These are phyloP conservation scores for Ctenopoma kingsleyae DNA, from an alignment of 2,797 vertebrate species.

Conservation along the genomic window DNA sequence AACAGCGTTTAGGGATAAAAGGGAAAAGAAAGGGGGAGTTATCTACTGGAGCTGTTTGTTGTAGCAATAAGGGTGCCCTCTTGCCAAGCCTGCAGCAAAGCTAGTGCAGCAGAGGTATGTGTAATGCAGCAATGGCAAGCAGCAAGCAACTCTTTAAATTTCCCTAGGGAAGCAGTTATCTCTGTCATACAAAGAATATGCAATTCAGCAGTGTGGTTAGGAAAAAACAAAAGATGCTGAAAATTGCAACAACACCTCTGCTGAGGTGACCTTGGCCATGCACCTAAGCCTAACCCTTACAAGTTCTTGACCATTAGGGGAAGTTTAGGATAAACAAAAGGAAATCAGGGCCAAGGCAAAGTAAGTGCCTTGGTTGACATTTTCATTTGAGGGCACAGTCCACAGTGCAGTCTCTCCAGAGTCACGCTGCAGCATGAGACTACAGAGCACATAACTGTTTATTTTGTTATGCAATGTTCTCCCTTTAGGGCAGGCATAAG, in stretches of 20 bases:
- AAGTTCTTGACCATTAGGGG: slow-evolving; percentile 20
- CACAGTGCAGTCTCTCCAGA: slow-evolving; percentile 46
- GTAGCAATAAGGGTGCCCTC: slow-evolving; percentile 48
- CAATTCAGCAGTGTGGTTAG: slow-evolving; percentile 40
- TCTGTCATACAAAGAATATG: slow-evolving; percentile 34
- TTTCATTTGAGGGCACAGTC: slow-evolving; percentile 68
- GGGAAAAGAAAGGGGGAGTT: neutral
- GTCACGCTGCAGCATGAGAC: slow-evolving; percentile 73
- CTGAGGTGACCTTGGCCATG: slow-evolving; percentile 38
- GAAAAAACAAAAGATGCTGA: slow-evolving; percentile 30
- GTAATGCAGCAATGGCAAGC: slow-evolving; percentile 48
- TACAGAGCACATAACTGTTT: slow-evolving; percentile 68
- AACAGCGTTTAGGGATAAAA: slow-evolving; percentile 5
- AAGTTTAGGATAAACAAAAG: slow-evolving; percentile 58
- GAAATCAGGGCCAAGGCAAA: slow-evolving; percentile 44
- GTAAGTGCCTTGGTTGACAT: slow-evolving; percentile 38
- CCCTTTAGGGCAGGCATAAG: slow-evolving; percentile 30
- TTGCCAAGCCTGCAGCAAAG: slow-evolving; percentile 81
- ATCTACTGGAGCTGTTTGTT: slow-evolving; percentile 26
- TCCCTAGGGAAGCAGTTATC: slow-evolving; percentile 43
- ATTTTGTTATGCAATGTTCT: slow-evolving; percentile 75
- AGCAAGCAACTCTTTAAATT: slow-evolving; percentile 45
- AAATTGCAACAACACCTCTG: slow-evolving; percentile 11
- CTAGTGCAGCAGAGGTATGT: slow-evolving; percentile 46
- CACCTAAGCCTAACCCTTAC: slow-evolving; percentile 5